phyloP scores from a whole-genome alignment of 2,113 vertebrate genomes.

The Serinus canaria region DNA sequence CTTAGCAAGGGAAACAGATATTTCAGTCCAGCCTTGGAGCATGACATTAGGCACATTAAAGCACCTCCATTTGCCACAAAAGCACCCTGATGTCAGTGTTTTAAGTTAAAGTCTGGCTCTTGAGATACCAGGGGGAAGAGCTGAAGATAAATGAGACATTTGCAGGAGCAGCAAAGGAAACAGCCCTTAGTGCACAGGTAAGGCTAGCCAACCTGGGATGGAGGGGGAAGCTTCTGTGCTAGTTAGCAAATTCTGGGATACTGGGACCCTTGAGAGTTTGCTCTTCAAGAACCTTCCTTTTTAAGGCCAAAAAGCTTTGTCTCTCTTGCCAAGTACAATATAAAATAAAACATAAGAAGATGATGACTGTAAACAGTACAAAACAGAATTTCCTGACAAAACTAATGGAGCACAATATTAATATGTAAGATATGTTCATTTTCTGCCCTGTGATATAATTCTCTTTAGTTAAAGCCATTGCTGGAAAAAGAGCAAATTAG shows the following conservation, averaged over 20 bases:
- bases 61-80: background rate
- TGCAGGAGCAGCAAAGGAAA: background rate
- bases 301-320: background rate
- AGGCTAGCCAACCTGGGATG: background rate
- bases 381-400: background rate
- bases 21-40: background rate
- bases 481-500: background rate
- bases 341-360: background rate
- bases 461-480: background rate
- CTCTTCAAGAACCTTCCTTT: background rate
- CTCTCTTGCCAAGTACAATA: background rate
- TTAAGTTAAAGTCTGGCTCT: background rate
- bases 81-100: background rate
- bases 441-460: background rate
- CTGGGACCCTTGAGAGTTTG: background rate
- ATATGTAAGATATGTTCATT: background rate
- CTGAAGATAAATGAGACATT: background rate
- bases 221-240: background rate
- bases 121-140: background rate
- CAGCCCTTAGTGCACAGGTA: background rate
- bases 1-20: fast-evolving
- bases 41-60: background rate
- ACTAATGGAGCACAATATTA: background rate
- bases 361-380: background rate
- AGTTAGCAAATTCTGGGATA: background rate